Evolutionary conservation across 64 coral and sea anemone species (phyloP), one percentile per base, ranked within the genome.

Genomic region (Anthopleura sola): DNA sequence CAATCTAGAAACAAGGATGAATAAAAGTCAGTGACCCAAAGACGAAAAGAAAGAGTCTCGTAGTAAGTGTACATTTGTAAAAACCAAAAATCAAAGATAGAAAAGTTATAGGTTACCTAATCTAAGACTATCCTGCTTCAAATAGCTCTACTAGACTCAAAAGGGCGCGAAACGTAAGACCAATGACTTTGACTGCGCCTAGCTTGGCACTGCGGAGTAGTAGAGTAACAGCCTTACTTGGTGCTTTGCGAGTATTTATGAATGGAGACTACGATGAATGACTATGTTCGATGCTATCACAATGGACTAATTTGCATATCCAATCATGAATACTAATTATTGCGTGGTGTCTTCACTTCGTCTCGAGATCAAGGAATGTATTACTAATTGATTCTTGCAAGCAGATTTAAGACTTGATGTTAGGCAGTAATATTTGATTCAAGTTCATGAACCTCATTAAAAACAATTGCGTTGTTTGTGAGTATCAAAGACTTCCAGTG

Each of bases 261-360:
- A 71, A 71, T 71, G 66, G 34, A 71, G 66, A 34, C 66, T 71
- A 34, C 66, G 34, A 38, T 79, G 46, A 92, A 81, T 92, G 85
- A 92, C 87, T 92, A 75, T 62, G n/a, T 78, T 31, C 55, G 33
- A 60, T 55, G 26, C 50, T 53, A 55, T 87, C 84, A 91, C 90
- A 92, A 92, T 87, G 90, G 66, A 23, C 28, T 92, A 75, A 92
- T 92, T 92, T 92, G 85, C 90, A 92, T 92, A 92, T 78, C 24
- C 75, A 64, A 87, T 78, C 12, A 18, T 83, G 82, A 83, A 83
- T 83, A 83, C 24, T 83, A 83, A 79, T 79, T 79, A 79, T 20
- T 40, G 76, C 76, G 76, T 79, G 76, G 76, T 18, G 34, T 18
- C 66, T 62, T 62, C 11, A 62, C n/a, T 17, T 17, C 55, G 20